These are phyloP conservation scores for Cherax destructor DNA, from an alignment of 1,140 invertebrate genomes.

Conservation along the genomic window DNA sequence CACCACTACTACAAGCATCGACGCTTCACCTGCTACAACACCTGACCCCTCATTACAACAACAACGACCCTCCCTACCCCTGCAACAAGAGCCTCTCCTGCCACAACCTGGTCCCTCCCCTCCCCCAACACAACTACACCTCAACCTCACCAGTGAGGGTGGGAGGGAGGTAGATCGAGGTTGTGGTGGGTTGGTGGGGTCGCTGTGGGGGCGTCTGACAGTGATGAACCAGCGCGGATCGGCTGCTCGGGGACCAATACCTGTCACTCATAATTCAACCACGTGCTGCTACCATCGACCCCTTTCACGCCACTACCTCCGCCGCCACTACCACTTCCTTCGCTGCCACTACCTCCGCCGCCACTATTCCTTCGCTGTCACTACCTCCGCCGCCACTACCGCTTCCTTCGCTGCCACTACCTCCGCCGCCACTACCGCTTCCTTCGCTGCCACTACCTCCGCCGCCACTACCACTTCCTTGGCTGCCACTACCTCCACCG, in stretches of 20 bases:
- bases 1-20: no score
- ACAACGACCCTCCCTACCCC: not conserved
- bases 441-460: not conserved
- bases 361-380: not conserved
- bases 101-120: not conserved
- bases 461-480: not conserved
- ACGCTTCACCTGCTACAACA: no score
- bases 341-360: not conserved
- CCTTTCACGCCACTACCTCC: conserved; percentile 32
- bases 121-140: not conserved
- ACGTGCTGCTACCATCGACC: conserved; percentile 67
- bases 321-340: conserved; percentile 7
- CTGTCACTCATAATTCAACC: conserved; percentile 69
- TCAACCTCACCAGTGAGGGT: not conserved
- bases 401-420: not conserved
- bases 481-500: not conserved
- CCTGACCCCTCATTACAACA: no score
- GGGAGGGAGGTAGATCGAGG: not conserved
- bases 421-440: not conserved
- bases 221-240: conserved; percentile 67
- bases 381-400: not conserved
- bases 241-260: conserved; percentile 68
- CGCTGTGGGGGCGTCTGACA: conserved; percentile 60
- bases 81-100: not conserved
- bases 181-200: not conserved